phyloP scores from a whole-genome alignment of 2,888 invertebrate genomes.

The Rhagium mordax region DNA sequence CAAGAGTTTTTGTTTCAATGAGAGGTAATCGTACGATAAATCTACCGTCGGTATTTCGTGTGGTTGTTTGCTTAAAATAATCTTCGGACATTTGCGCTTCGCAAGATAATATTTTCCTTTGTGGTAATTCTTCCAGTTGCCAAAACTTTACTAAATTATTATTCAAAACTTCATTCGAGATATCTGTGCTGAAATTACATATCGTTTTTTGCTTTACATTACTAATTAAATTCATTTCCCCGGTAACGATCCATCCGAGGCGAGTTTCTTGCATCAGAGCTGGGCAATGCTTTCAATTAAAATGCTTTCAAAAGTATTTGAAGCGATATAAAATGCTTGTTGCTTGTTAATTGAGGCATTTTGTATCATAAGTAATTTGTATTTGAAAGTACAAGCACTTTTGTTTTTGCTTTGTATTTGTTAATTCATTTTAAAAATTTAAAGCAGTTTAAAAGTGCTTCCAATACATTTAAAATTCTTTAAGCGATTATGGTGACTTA shows the following conservation, averaged over 20 bases:
- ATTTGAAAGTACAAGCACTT: no score
- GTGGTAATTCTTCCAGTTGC: conserved; percentile 27
- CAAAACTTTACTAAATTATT: conserved; percentile 30
- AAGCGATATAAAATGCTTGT: no score
- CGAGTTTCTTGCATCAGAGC: conserved; percentile 13
- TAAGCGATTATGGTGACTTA: no score
- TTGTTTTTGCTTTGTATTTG: no score
- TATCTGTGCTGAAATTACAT: not conserved
- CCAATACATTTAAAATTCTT: no score
- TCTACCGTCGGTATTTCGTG: conserved; percentile 14
- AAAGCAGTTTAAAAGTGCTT: no score
- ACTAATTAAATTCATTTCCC: not conserved
- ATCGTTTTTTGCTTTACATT: not conserved
- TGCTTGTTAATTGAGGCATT: no score
- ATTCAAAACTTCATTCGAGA: conserved; percentile 15
- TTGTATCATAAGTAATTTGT: no score
- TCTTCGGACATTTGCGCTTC: conserved; percentile 18
- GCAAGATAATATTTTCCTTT: not conserved
- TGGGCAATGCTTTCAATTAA: no score
- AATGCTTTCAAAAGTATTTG: no score
- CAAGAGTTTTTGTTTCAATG: no score
- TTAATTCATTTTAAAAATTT: no score
- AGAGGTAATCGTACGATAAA: conserved; percentile 39
- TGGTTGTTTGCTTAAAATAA: conserved; percentile 34
- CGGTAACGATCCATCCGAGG: conserved; percentile 20